Evolutionary conservation across 2,797 vertebrate species (phyloP).

Genomic region (Delichon dasypus): DNA sequence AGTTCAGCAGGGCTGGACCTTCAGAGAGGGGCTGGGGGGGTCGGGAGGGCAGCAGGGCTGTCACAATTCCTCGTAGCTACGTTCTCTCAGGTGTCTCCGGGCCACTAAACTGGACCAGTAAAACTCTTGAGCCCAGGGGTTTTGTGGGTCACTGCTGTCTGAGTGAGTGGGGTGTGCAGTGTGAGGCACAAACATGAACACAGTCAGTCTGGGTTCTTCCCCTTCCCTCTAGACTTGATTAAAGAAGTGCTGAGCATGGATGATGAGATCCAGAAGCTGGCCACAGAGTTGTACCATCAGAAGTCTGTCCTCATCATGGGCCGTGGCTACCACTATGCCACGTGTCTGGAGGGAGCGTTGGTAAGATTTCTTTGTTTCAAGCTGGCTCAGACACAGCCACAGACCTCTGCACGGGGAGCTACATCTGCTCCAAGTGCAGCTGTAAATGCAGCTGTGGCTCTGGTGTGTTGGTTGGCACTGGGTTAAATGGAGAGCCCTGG

Average conservation of each 20-base stretch:
- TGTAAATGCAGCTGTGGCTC: background rate
- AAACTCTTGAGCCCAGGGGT: background rate
- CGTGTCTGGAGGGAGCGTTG: conserved; percentile 95
- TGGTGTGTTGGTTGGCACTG: background rate
- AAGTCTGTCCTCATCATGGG: conserved; percentile 99
- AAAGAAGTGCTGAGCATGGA: conserved; percentile 96
- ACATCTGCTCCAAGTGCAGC: background rate
- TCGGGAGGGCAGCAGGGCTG: fast-evolving
- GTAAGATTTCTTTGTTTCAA: conserved; percentile 65
- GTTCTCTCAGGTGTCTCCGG: background rate
- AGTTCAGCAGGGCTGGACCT: background rate
- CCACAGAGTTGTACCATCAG: conserved; percentile 92
- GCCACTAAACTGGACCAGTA: background rate
- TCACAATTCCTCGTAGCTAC: fast-evolving
- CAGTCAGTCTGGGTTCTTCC: background rate
- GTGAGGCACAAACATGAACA: background rate
- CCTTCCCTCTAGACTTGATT: conserved; percentile 84
- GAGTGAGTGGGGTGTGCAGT: fast-evolving
- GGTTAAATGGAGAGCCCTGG: background rate
- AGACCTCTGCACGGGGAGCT: background rate
- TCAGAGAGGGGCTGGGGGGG: background rate
- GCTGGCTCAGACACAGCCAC: background rate
- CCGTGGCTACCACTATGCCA: conserved; percentile 95
- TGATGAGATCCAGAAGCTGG: conserved; percentile 96
- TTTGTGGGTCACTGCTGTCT: background rate